A percentile compares a stretch with the other conserved stretches of the same genome.
These are phyloP conservation scores for Crypturellus tataupa DNA, from an alignment of 2,797 vertebrate genomes.

Conservation along the genomic window DNA sequence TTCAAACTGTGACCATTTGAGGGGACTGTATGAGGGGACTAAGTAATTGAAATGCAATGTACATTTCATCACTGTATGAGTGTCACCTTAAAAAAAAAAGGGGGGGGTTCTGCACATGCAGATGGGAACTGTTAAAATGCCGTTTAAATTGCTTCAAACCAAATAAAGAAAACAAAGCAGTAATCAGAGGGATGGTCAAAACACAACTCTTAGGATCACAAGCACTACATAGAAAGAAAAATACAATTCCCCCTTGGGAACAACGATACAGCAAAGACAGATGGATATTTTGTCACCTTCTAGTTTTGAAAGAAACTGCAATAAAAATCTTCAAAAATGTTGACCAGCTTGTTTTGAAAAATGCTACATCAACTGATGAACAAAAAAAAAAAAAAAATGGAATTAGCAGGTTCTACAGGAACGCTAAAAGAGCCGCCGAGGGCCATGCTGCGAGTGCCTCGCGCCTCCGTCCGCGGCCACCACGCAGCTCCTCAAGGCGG, in stretches of 20 bases:
- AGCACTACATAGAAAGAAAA: neutral
- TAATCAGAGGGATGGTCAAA: neutral
- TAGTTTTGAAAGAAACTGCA: constrained; percentile 34
- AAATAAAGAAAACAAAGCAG: neutral
- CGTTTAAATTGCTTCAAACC: neutral
- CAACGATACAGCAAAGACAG: neutral
- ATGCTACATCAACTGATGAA: constrained; percentile 42
- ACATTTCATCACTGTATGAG: neutral
- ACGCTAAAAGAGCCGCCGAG: constrained; percentile 23
- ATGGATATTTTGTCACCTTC: neutral
- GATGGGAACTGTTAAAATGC: neutral
- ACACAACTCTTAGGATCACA: neutral
- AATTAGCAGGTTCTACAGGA: constrained; percentile 62
- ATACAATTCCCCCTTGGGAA: neutral
- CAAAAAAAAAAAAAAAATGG: neutral
- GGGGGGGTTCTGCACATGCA: neutral
- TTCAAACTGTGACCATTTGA: neutral
- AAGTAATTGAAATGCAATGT: constrained; percentile 33
- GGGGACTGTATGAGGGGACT: neutral
- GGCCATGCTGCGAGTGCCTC: constrained; percentile 32
- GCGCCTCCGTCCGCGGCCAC: neutral
- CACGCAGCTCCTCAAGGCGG: neutral
- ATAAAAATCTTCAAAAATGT: constrained; percentile 68
- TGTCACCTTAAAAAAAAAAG: neutral
- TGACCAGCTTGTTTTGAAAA: constrained; percentile 71